Base-by-base conservation (phyloP, 1,140 invertebrate genomes). In the Ganaspis sp. region DNA sequence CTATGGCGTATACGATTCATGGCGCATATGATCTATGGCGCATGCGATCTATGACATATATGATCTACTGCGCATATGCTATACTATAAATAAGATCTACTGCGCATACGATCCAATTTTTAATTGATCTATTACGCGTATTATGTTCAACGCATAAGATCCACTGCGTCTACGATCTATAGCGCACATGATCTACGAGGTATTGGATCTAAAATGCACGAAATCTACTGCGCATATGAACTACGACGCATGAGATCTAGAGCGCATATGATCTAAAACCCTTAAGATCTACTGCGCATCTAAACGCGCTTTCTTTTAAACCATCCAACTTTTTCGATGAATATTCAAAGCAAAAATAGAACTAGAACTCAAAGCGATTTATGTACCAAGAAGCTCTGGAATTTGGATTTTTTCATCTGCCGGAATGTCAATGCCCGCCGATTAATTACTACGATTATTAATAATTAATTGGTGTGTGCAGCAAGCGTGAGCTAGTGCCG, bases 371-470 rank as follows among this genome's bases (percentile, higher is more conserved):
- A 12, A 26, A 12, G 29, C 58, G 58, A 29, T 64, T 64, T 64
- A 21, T 26, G 29, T 64, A 15, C 12, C 29, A 64, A 64, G 58
- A 26, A 64, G 15, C 58, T 29, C 58, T 29, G 58, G 58, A 64
- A 64, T 64, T 26, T 64, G 58, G n/a, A 15, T 15, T 64, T 23
- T 64, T 64, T 64, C 15, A 64, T 64, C 58, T 34, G 58, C 58
- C 21, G 58, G 23, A 64, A 12, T 64, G 58, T 64, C 58, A 29
- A 64, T 29, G 58, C 58, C 26, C 58, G 23, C 23, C 58, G 58
- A 64, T 64, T 64, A 64, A 64, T 64, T 64, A 64, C 58, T 34
- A 64, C 58, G 58, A 64, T 64, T 64, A 64, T 64, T 64, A 64
- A 64, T 64, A 64, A 64, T 64, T 64, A 64, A 64, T 64, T 26